phyloP scores from a whole-genome alignment of 92 coral and sea anemone species.

The Desmophyllum pertusum region DNA sequence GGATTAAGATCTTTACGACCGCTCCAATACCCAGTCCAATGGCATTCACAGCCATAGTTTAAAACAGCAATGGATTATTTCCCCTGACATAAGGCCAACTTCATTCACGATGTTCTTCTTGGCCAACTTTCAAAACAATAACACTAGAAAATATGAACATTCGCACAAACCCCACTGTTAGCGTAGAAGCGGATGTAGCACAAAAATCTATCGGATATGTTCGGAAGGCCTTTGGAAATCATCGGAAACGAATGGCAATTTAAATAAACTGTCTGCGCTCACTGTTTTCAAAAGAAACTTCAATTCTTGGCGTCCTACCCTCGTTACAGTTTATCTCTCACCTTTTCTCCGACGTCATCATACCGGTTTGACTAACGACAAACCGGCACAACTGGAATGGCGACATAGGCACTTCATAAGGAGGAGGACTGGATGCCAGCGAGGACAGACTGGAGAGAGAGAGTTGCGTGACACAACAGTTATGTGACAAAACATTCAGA shows the following conservation, averaged over 20 bases:
- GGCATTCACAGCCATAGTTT: background rate
- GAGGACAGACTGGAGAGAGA: conserved; percentile 54
- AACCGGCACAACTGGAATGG: conserved; percentile 96
- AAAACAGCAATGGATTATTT: background rate
- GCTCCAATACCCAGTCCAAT: background rate
- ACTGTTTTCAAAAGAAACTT: background rate
- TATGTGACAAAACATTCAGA: background rate
- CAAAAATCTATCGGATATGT: too few relatives aligned
- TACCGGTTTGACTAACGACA: conserved; percentile 87
- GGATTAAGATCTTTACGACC: background rate
- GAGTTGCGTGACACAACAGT: background rate
- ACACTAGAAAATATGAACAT: background rate
- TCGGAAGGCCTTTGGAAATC: too few relatives aligned
- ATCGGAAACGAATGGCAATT: background rate
- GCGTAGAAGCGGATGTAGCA: too few relatives aligned
- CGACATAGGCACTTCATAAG: conserved; percentile 79
- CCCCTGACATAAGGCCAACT: background rate
- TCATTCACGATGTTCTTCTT: background rate
- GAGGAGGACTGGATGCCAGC: conserved; percentile 73
- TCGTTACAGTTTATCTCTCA: conserved; percentile 15
- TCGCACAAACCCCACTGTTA: background rate
- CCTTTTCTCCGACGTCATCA: conserved; percentile 96
- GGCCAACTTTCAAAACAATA: background rate
- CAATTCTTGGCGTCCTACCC: background rate
- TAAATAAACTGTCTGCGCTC: too few relatives aligned